phyloP scores from a whole-genome alignment of 2,888 invertebrate genomes.

The Epinotia demarniana region DNA sequence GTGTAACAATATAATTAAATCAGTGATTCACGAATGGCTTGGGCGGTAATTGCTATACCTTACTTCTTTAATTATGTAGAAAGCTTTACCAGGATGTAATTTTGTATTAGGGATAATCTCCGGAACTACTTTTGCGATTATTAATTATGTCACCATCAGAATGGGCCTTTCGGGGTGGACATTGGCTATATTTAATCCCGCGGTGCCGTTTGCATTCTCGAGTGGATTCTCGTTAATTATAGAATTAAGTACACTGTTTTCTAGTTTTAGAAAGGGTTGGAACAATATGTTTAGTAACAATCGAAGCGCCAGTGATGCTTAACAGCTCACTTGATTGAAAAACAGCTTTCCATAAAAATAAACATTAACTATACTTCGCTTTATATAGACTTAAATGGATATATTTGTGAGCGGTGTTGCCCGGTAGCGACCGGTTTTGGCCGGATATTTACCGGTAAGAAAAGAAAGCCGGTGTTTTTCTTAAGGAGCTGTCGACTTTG shows the following conservation, averaged over 20 bases:
- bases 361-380: too few species aligned
- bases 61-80: background rate
- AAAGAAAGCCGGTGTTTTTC: too few species aligned
- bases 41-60: background rate
- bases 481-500: too few species aligned
- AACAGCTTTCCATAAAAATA: too few species aligned
- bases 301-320: background rate
- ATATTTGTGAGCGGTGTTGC: conserved; percentile 48
- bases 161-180: too few species aligned
- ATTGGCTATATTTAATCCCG: too few species aligned
- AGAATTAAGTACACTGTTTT: conserved; percentile 29
- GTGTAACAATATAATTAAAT: too few species aligned
- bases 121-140: background rate
- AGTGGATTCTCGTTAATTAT: background rate
- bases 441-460: conserved; percentile 50
- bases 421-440: conserved; percentile 49
- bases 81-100: too few species aligned
- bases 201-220: too few species aligned
- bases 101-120: too few species aligned
- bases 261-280: conserved; percentile 9
- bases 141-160: background rate
- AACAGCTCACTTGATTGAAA: too few species aligned
- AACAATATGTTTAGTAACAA: conserved; percentile 13
- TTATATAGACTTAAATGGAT: conserved; percentile 10
- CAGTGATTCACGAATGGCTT: too few species aligned